These are phyloP conservation scores for Hirtodrosophila trivittata DNA, from an alignment of 2,888 invertebrate genomes.

Conservation along the genomic window DNA sequence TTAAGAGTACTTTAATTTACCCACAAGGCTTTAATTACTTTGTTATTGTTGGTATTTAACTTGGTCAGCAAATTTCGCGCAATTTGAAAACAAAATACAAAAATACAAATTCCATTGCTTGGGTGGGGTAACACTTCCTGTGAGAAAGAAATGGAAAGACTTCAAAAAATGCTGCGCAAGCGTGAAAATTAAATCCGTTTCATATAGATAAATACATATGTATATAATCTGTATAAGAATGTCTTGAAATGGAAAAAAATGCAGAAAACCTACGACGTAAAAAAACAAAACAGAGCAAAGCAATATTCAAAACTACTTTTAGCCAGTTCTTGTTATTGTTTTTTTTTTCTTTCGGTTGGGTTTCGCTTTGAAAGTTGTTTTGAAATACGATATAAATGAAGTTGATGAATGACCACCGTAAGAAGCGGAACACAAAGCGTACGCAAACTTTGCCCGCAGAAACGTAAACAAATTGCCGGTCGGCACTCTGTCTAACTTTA, in stretches of 20 bases:
- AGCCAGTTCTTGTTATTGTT: slow-evolving; percentile 41
- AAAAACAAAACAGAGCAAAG: slow-evolving; percentile 38
- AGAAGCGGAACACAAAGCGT: slow-evolving; percentile 6
- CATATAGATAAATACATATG: neutral
- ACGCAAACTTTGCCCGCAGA: slow-evolving; percentile 13
- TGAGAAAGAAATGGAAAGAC: slow-evolving; percentile 18
- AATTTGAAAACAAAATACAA: slow-evolving; percentile 30
- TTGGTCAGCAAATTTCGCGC: slow-evolving; percentile 40
- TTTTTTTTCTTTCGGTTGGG: slow-evolving; percentile 25
- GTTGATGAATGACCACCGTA: slow-evolving; percentile 13
- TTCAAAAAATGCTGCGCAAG: slow-evolving; percentile 46
- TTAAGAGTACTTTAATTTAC: slow-evolving; percentile 41
- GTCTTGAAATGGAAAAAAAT: slow-evolving; percentile 11
- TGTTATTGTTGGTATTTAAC: slow-evolving; percentile 45
- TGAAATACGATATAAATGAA: slow-evolving; percentile 53
- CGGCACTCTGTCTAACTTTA: slow-evolving; percentile 49
- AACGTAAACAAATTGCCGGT: slow-evolving; percentile 47
- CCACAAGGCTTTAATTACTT: slow-evolving; percentile 61
- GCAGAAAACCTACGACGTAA: slow-evolving; percentile 57
- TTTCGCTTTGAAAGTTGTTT: slow-evolving; percentile 50
- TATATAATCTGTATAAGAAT: neutral
- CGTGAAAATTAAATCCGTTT: slow-evolving; percentile 27
- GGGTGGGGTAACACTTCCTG: slow-evolving; percentile 27
- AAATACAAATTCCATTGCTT: slow-evolving; percentile 14
- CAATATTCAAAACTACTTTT: slow-evolving; percentile 54